These are phyloP conservation scores for Clusia tigrina DNA, from an alignment of 2,888 invertebrate species.

Conservation along the genomic window DNA sequence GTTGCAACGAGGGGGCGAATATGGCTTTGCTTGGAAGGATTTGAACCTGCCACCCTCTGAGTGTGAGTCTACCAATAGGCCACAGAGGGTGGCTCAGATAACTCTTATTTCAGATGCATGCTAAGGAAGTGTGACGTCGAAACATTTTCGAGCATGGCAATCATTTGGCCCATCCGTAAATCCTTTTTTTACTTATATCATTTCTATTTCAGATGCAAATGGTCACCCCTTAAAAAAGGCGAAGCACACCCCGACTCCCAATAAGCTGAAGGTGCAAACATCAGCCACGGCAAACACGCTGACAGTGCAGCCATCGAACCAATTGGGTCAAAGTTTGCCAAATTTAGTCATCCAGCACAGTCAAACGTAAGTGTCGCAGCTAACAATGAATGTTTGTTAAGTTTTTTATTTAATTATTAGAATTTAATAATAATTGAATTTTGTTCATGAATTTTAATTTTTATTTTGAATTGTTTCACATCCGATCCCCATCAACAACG, in stretches of 20 bases:
- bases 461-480: not conserved
- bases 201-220: constrained; percentile 37
- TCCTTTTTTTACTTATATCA: not conserved
- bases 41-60: no score
- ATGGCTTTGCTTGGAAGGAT: no score
- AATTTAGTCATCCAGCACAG: constrained; percentile 69
- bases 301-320: constrained; percentile 75
- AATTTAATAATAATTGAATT: not conserved
- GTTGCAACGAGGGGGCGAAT: no score
- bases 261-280: constrained; percentile 53
- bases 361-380: constrained; percentile 61
- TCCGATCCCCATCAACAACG: not conserved
- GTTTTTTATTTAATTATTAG: not conserved
- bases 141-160: no score
- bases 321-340: constrained; percentile 81
- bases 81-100: no score
- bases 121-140: not conserved
- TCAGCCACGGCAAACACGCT: constrained; percentile 73
- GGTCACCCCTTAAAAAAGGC: constrained; percentile 47
- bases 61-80: no score
- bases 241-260: constrained; percentile 61
- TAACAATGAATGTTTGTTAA: no score
- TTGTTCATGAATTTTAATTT: not conserved
- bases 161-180: no score
- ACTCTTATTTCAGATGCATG: no score